Conservation (phyloP, 2,113 vertebrate genomes). For the Psammodynastes pulverulentus region DNA sequence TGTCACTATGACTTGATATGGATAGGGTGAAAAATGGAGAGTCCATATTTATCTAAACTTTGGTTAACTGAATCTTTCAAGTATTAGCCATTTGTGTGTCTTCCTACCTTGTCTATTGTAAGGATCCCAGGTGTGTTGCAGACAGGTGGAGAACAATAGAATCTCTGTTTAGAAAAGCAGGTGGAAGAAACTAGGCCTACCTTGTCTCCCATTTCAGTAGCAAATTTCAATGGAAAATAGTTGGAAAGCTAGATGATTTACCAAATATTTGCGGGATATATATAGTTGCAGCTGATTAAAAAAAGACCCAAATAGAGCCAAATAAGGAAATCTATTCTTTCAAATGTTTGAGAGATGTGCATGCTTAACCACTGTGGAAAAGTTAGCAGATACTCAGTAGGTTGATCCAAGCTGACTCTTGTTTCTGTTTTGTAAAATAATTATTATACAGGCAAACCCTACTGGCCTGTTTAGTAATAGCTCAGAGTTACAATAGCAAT, state of each 20-base stretch:
- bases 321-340: not conserved
- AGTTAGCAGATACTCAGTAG: not conserved
- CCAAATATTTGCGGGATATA: not conserved
- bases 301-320: not conserved
- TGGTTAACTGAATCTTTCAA: not conserved
- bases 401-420: not conserved
- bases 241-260: not conserved
- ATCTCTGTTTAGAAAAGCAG: not conserved
- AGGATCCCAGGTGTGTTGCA: not conserved
- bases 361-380: not conserved
- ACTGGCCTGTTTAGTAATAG: not conserved
- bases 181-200: not conserved
- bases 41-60: not conserved
- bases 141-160: not conserved
- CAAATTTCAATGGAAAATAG: not conserved
- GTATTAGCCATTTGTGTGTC: not conserved
- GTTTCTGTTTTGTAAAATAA: not conserved
- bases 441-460: not conserved
- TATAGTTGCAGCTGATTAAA: slow-evolving; percentile 3
- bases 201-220: not conserved
- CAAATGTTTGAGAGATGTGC: not conserved
- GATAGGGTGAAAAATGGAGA: not conserved
- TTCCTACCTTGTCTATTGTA: not conserved
- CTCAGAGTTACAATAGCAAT: not conserved
- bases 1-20: not conserved